These are phyloP conservation scores for Proisotoma minuta DNA, from an alignment of 2,888 invertebrate species.

Conservation along the genomic window DNA sequence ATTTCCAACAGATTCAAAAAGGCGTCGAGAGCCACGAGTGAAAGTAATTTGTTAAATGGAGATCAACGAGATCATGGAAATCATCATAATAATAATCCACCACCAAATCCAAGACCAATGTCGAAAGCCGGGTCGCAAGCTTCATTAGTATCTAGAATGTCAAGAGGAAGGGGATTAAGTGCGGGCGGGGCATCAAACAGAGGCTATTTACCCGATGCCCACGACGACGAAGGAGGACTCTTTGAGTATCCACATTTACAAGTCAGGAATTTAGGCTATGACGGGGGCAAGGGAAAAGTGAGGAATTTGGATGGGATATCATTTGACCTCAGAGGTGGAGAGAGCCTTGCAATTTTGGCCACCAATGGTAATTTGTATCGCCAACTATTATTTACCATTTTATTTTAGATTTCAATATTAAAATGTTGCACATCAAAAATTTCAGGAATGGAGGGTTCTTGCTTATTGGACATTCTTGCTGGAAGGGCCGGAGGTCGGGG, in stretches of 20 bases:
- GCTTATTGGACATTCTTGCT: constrained; percentile 74
- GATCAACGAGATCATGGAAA: constrained; percentile 9
- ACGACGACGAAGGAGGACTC: constrained; percentile 23
- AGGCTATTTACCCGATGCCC: constrained; percentile 7
- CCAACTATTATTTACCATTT: no score
- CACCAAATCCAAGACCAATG: constrained; percentile 58
- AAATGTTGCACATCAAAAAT: constrained; percentile 8
- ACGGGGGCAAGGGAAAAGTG: constrained; percentile 55
- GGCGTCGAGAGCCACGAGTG: constrained; percentile 56
- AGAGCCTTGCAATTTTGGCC: constrained; percentile 83
- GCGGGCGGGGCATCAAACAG: constrained; percentile 12
- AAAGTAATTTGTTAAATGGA: constrained; percentile 68
- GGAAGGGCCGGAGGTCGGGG: constrained; percentile 52
- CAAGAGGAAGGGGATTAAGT: constrained; percentile 4
- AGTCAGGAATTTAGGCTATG: constrained; percentile 62
- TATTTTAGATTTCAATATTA: neutral
- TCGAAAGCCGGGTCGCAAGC: constrained; percentile 63
- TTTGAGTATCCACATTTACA: constrained; percentile 52
- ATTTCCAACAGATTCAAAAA: constrained; percentile 40
- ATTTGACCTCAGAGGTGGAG: constrained; percentile 84
- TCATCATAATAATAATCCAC: no score
- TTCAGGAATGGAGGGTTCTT: constrained; percentile 72
- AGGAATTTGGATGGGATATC: constrained; percentile 69
- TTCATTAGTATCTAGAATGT: constrained; percentile 35
- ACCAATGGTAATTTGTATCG: constrained; percentile 63